These are phyloP conservation scores for Dallia pectoralis DNA, from an alignment of 2,797 vertebrate species.

Conservation along the genomic window DNA sequence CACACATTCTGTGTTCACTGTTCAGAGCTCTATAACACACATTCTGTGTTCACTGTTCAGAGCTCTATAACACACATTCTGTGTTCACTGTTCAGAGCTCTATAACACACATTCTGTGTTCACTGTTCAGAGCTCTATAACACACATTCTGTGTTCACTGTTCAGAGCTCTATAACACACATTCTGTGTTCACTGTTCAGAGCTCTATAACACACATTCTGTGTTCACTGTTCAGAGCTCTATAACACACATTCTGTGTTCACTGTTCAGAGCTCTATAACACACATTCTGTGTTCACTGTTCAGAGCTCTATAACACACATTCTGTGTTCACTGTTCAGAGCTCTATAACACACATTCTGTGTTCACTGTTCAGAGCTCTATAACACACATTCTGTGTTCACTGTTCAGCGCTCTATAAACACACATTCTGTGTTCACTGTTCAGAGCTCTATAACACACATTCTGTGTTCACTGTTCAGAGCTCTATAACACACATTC, in stretches of 20 bases:
- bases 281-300: not conserved
- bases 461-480: no score
- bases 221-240: slow-evolving; percentile 1
- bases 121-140: not conserved
- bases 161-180: not conserved
- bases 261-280: not conserved
- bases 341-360: not conserved
- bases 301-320: not conserved
- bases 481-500: not conserved
- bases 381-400: not conserved
- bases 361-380: slow-evolving; percentile 1
- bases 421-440: not conserved
- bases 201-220: not conserved
- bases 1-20: not conserved
- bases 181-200: no score
- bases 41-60: no score
- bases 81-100: slow-evolving; percentile 1
- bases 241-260: not conserved
- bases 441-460: not conserved
- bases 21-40: not conserved
- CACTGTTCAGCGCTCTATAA: not conserved
- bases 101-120: not conserved
- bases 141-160: not conserved
- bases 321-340: no score
- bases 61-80: not conserved